phyloP scores from a whole-genome alignment of 2,113 vertebrate species.

The Alectura lathami region DNA sequence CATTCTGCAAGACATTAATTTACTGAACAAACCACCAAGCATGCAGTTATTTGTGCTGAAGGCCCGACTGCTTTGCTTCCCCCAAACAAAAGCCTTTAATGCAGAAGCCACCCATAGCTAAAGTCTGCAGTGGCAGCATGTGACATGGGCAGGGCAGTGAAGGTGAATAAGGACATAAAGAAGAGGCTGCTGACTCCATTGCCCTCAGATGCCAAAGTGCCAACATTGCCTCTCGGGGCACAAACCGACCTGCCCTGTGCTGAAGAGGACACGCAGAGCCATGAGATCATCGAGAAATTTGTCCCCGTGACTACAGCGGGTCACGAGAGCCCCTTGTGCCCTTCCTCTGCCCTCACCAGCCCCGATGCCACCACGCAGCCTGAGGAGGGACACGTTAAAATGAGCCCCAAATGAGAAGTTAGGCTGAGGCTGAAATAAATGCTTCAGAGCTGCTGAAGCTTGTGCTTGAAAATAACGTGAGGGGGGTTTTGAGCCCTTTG shows the following conservation, averaged over 20 bases:
- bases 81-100: background rate
- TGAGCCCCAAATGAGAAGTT: conserved; percentile 9
- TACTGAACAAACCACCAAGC: background rate
- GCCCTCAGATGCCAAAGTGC: background rate
- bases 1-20: background rate
- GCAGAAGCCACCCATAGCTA: background rate
- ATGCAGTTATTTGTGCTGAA: background rate
- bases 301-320: background rate
- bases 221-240: background rate
- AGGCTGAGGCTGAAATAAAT: conserved; percentile 5
- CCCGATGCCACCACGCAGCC: background rate
- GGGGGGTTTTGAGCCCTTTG: background rate
- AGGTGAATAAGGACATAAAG: conserved; percentile 10
- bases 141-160: background rate
- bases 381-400: background rate
- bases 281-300: background rate
- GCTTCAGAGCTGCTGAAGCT: background rate
- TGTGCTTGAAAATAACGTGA: background rate
- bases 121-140: background rate
- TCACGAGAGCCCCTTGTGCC: background rate
- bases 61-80: background rate
- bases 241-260: background rate
- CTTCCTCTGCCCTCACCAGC: background rate
- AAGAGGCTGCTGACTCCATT: background rate
- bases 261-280: background rate